phyloP scores from a whole-genome alignment of 2,113 vertebrate species.

The Macaca nemestrina region DNA sequence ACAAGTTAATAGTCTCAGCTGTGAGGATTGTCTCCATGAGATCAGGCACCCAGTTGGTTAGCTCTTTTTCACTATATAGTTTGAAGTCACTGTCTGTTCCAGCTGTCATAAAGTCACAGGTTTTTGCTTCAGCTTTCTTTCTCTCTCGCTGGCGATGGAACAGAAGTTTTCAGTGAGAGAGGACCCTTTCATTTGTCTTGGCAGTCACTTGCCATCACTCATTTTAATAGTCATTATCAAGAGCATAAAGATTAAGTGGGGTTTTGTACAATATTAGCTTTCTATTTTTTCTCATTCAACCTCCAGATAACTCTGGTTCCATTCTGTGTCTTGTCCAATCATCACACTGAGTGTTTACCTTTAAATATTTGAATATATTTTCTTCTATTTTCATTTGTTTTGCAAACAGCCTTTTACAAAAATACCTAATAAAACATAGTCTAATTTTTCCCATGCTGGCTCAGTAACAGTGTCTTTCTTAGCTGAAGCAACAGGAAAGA shows the following conservation, averaged over 20 bases:
- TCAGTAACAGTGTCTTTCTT: conserved; percentile 27
- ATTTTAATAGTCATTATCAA: background rate
- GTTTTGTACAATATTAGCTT: background rate
- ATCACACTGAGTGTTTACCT: conserved; percentile 9
- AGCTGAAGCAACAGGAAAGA: conserved; percentile 48
- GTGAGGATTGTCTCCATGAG: background rate
- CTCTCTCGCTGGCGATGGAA: background rate
- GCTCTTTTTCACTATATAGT: background rate
- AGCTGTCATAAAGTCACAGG: background rate
- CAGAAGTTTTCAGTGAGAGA: background rate
- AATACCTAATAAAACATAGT: background rate
- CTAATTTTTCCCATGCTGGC: background rate
- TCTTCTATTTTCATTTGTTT: conserved; percentile 54
- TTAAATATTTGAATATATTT: conserved; percentile 58
- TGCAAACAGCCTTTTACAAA: background rate
- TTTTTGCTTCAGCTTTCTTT: background rate
- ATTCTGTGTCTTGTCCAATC: background rate
- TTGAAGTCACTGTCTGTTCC: background rate
- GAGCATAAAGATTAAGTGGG: background rate
- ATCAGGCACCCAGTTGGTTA: too few species aligned
- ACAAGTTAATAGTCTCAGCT: background rate
- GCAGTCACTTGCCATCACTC: background rate
- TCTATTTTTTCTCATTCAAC: background rate
- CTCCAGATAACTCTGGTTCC: background rate
- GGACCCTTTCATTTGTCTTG: background rate